Conservation (phyloP, 2,797 vertebrate genomes). For the Clarias pachynema region DNA sequence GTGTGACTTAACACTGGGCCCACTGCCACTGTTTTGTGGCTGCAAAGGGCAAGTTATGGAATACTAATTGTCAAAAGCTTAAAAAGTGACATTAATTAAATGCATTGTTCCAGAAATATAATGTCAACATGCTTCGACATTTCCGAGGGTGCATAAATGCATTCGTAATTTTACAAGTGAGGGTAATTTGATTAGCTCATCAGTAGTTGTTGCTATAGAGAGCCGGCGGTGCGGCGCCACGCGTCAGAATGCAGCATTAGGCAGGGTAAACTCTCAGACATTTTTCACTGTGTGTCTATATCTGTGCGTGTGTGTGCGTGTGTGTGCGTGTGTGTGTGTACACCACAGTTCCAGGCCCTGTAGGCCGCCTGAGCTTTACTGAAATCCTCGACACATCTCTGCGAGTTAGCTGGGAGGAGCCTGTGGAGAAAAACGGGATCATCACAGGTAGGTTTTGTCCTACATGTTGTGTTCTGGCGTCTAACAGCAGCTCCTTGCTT, state of each 20-base stretch:
- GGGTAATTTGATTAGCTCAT: conserved; percentile 49
- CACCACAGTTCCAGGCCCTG: conserved; percentile 84
- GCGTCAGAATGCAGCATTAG: conserved; percentile 24
- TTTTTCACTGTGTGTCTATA: conserved; percentile 29
- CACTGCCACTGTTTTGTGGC: conserved; percentile 28
- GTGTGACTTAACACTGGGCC: conserved; percentile 25
- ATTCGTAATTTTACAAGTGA: conserved; percentile 48
- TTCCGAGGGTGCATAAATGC: conserved; percentile 48
- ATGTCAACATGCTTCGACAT: conserved; percentile 49
- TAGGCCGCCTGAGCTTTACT: conserved; percentile 90
- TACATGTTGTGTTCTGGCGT: conserved; percentile 26
- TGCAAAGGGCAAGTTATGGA: conserved; percentile 36
- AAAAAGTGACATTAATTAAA: conserved; percentile 58
- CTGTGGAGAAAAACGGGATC: conserved; percentile 90
- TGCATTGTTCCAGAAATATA: conserved; percentile 48
- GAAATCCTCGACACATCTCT: conserved; percentile 95
- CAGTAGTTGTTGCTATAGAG: conserved; percentile 45
- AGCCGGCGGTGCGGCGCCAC: not conserved
- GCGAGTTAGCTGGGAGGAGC: conserved; percentile 94
- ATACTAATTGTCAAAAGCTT: conserved; percentile 52
- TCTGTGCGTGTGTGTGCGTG: conserved; percentile 39
- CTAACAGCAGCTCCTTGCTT: conserved; percentile 27
- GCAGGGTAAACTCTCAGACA: conserved; percentile 24
- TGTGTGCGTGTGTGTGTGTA: conserved; percentile 36
- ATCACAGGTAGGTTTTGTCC: conserved; percentile 79